Evolutionary conservation across 2,888 invertebrate genomes (phyloP).

Genomic region (Chymomyza fuscimana): DNA sequence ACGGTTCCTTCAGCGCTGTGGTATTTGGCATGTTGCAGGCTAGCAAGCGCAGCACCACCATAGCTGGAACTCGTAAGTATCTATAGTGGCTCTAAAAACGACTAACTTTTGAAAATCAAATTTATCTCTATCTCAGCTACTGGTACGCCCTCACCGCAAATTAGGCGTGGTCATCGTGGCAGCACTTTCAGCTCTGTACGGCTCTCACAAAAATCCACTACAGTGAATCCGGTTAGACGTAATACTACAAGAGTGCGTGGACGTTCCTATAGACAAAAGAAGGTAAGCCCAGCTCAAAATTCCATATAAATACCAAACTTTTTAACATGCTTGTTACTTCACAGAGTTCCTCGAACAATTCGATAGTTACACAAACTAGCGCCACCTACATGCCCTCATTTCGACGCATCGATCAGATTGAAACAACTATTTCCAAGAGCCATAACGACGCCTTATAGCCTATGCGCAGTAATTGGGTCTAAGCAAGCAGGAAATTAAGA

Average conservation of each 20-base stretch:
- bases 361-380: conserved; percentile 77
- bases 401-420: conserved; percentile 77
- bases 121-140: conserved; percentile 67
- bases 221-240: conserved; percentile 81
- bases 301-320: neutral
- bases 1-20: conserved; percentile 90
- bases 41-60: conserved; percentile 78
- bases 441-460: conserved; percentile 77
- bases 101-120: neutral
- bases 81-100: neutral
- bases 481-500: conserved; percentile 32
- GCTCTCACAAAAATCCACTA: conserved; percentile 80
- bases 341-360: conserved; percentile 79
- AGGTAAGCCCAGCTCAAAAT: conserved; percentile 56
- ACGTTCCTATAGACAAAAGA: conserved; percentile 79
- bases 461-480: conserved; percentile 67
- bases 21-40: conserved; percentile 94
- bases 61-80: conserved; percentile 78
- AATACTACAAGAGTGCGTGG: conserved; percentile 82
- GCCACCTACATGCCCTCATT: conserved; percentile 77
- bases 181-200: conserved; percentile 83
- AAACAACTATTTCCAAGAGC: conserved; percentile 74
- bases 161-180: conserved; percentile 78
- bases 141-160: conserved; percentile 79
- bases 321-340: conserved; percentile 6